These are phyloP conservation scores for Pocota personata DNA, from an alignment of 2,888 invertebrate genomes.

Conservation along the genomic window DNA sequence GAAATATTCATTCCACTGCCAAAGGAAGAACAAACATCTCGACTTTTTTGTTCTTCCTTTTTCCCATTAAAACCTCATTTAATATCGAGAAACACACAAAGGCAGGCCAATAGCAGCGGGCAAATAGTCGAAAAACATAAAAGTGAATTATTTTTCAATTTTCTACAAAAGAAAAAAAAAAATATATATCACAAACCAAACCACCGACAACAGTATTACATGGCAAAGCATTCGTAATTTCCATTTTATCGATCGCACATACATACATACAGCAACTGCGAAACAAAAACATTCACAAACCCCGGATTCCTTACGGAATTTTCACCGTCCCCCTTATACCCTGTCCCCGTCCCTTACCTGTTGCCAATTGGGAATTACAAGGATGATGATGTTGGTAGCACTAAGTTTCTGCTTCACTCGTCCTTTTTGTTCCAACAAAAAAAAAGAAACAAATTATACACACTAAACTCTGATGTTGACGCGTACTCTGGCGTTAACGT, in stretches of 20 bases:
- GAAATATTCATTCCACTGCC: background rate
- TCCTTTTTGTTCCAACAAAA: background rate
- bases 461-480: background rate
- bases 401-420: background rate
- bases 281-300: conserved; percentile 19
- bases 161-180: conserved; percentile 9
- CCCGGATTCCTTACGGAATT: background rate
- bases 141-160: conserved; percentile 60
- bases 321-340: background rate
- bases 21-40: background rate
- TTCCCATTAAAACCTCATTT: conserved; percentile 7
- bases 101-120: background rate
- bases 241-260: conserved; percentile 61
- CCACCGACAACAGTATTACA: conserved; percentile 10
- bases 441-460: too few relatives aligned
- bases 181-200: background rate
- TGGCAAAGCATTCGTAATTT: conserved; percentile 48
- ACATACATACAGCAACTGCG: conserved; percentile 4
- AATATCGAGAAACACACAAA: background rate
- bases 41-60: background rate
- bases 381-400: conserved; percentile 42
- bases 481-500: conserved; percentile 39
- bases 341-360: conserved; percentile 46
- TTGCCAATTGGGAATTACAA: conserved; percentile 59
- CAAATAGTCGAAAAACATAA: conserved; percentile 33